Percentiles rank a stretch among this genome's conserved stretches.
These are phyloP conservation scores for Chamaedrilus cognettii DNA, from an alignment of 2,888 invertebrate species.

Conservation along the genomic window DNA sequence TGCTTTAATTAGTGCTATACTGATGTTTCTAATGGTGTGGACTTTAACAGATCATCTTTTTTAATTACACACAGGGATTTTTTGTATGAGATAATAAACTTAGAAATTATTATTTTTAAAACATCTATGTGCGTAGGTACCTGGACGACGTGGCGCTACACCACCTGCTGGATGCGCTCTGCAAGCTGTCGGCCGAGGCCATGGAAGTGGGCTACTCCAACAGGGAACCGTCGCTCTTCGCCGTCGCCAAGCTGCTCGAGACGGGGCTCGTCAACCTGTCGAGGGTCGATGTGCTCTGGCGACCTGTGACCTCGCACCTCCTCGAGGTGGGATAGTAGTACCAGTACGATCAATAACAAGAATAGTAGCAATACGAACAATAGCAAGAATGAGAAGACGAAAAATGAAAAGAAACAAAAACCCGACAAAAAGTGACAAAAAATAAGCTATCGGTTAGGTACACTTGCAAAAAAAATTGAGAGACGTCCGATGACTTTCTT, in stretches of 20 bases:
- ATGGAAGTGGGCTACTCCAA: slow-evolving; percentile 97
- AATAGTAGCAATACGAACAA: too few species aligned
- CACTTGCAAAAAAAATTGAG: too few species aligned
- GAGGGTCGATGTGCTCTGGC: slow-evolving; percentile 92
- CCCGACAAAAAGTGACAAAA: too few species aligned
- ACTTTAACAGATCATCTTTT: background rate
- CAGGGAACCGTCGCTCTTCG: slow-evolving; percentile 94
- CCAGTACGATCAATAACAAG: too few species aligned
- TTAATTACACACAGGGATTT: background rate
- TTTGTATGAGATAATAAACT: background rate
- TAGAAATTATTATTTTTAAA: background rate
- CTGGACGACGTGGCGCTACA: slow-evolving; percentile 93
- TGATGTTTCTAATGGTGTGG: slow-evolving; percentile 1
- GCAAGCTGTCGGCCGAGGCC: slow-evolving; percentile 93
- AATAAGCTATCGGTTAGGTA: too few species aligned
- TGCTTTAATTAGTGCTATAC: too few species aligned
- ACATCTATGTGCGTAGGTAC: slow-evolving; percentile 61
- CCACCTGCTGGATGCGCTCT: slow-evolving; percentile 93
- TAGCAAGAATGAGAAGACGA: too few species aligned
- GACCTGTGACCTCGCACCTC: slow-evolving; percentile 93
- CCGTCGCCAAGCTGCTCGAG: slow-evolving; percentile 97
- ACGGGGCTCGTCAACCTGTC: slow-evolving; percentile 93
- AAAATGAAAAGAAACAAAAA: too few species aligned
- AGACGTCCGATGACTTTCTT: too few species aligned
- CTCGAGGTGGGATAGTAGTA: too few species aligned